These are phyloP conservation scores for Acanthisitta chloris DNA, from an alignment of 2,113 vertebrate genomes.

Conservation along the genomic window DNA sequence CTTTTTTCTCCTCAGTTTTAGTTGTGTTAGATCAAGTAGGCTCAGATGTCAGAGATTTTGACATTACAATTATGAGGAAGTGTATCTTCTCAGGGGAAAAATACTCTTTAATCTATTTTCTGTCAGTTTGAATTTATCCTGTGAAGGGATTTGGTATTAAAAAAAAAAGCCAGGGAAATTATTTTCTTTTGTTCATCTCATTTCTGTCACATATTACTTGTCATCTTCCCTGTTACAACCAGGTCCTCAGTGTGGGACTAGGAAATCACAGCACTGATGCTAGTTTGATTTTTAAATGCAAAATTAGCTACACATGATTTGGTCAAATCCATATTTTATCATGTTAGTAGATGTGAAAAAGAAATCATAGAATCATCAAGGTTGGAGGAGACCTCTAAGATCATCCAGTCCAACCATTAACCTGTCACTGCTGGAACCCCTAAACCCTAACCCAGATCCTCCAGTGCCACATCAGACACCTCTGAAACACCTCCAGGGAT, in stretches of 20 bases:
- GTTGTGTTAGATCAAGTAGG: not conserved
- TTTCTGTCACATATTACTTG: not conserved
- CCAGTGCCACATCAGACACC: too few relatives aligned
- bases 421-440: too few relatives aligned
- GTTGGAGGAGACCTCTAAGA: too few relatives aligned
- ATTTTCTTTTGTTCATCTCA: slow-evolving; percentile 17
- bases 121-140: not conserved
- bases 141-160: not conserved
- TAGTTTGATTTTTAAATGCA: not conserved
- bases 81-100: not conserved
- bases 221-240: not conserved
- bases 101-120: slow-evolving; percentile 18
- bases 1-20: not conserved
- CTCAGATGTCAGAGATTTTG: slow-evolving; percentile 16
- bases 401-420: too few relatives aligned
- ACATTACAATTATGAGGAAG: slow-evolving; percentile 13
- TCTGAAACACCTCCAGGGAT: too few relatives aligned
- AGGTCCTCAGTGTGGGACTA: not conserved
- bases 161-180: not conserved
- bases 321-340: not conserved
- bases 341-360: not conserved
- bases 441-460: too few relatives aligned
- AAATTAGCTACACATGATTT: not conserved
- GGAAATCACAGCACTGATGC: not conserved
- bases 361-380: too few relatives aligned